Base-by-base conservation (phyloP, 2,797 vertebrate genomes). In the Tamandua tetradactyla region DNA sequence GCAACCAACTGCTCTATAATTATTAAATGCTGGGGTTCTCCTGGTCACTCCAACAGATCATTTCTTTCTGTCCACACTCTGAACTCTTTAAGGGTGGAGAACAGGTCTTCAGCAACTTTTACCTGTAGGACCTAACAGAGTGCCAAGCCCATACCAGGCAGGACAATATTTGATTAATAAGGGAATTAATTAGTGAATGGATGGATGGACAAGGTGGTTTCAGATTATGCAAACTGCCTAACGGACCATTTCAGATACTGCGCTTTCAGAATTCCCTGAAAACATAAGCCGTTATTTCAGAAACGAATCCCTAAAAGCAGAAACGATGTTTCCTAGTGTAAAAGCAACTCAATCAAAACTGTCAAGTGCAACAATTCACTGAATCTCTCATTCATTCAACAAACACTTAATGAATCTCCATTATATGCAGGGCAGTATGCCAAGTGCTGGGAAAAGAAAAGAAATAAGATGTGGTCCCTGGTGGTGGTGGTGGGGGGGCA, bases 371-470 rank as follows among this genome's bases (percentile, higher is more conserved):
- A 66, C 0, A 30, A 94, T 79, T 49, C 64, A 87, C 83, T 82
- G 92, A 79, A 62, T 76, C 87, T 71, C 57, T 90, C 95, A 69
- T 94, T 96, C 95, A 96, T 72, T 94, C 90, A 82, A 44, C 92
- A 93, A 85, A 92, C 94, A 96, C 42, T 72, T 35, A 80, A 61
- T 93, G 76, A 89, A 90, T 94, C 92, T 94, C 93, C 90, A 86
- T 96, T 89, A 92, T 15, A 25, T 27, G 10, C 25, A 40, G 44
- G 75, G 72, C 69, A 49, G 44, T 64, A 59, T 42, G 61, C 92
- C 94, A 89, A 64, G 37, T 40, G 18, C 74, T 35, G 14, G 44
- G 87, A 61, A 87, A n/a, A n/a, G n/a, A n/a, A 55, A 87, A 61
- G 20, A 75, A 92, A 20, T 62, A 74, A 79, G 85, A 72, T 52